Base-by-base conservation (phyloP, 1,140 invertebrate species). In the Trachymyrmex cornetzi region DNA sequence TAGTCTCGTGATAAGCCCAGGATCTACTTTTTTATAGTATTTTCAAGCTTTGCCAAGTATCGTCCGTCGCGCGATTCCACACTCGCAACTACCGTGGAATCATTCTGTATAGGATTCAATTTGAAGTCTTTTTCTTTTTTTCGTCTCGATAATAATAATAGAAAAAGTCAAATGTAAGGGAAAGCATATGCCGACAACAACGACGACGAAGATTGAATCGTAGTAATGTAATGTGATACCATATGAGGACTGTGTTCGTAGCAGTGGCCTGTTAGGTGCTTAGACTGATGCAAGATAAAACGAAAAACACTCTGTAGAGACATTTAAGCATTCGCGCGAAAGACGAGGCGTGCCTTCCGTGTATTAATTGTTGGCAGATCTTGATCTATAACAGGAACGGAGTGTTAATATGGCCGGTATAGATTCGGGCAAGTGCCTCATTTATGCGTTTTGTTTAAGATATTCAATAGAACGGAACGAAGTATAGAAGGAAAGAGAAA, bases 321-420 rank as follows among this genome's bases (percentile, higher is more conserved):
- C 81, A 86, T 80, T 90, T 84, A 91, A 92, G 93, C 92, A 93
- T 93, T 92, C 92, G 94, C 91, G 90, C 89, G 89, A 94, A 88
- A 94, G 93, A 94, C 92, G 94, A 95, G 94, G 95, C 94, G 95
- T 95, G 95, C 95, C 95, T 95, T 95, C 93, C 93, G 94, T 95
- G 93, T 94, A 93, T 90, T 95, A 95, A 95, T 95, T 95, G 94
- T 95, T 95, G 94, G 94, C 93, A 94, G 81, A 90, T 91, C 94
- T 95, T 94, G 93, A 93, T 94, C 93, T 90, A 92, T 93, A 92
- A 90, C 66, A 82, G 79, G 80, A 69, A 80, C 16, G 87, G 87
- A 71, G 48, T 84, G 44, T 84, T 84, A 85, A 55, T 89, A 66
- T 59, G 71, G 48, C 64, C 61, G 87, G 88, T 91, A 89, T 69